Evolutionary conservation across 2,888 invertebrate genomes (phyloP), one percentile per base, ranked within the genome.

Genomic region (Abrostola tripartita): DNA sequence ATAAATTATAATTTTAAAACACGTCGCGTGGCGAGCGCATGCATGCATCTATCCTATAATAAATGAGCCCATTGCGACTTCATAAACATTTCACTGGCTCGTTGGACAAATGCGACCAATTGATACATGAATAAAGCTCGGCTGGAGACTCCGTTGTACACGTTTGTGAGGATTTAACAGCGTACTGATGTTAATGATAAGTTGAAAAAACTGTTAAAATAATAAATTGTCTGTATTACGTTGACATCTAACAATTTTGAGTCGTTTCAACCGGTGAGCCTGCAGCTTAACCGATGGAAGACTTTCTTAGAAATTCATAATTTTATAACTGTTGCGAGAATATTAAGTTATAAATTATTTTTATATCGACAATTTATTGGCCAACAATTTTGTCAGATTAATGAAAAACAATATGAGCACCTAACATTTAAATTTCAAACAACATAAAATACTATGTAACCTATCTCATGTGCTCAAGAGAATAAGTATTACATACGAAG

Each of bases 1-100:
- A 90, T 94, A 93, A 92, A 93, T 93, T 92, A 92, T 91, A 90
- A 92, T 91, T 92, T 91, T 88, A 89, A 92, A 92, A 90, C 85
- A 85, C 84, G 86, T 86, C 87, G 81, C 82, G 67, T 50, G 65
- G 66, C 67, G 61, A 74, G 86, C 76, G 86, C 84, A 84, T 76
- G 85, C 82, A 78, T 83, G 76, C 83, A 79, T 82, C 44, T 47
- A 47, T 47, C 67, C 73, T 73, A 75, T 84, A 85, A 86, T 85
- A 81, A 88, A 88, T 81, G 80, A 78, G 82, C 74, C 75, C 66
- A 79, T 79, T 78, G 82, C 81, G 74, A 81, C 78, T 74, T 76
- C 70, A 83, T 81, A 85, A 84, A 85, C 82, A 83, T 79, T 76
- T 78, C 78, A 80, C 58, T 79, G 74, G 71, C 75, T 79, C 75